phyloP scores from a whole-genome alignment of 2,888 invertebrate species.

The Meghimatium bilineatum region DNA sequence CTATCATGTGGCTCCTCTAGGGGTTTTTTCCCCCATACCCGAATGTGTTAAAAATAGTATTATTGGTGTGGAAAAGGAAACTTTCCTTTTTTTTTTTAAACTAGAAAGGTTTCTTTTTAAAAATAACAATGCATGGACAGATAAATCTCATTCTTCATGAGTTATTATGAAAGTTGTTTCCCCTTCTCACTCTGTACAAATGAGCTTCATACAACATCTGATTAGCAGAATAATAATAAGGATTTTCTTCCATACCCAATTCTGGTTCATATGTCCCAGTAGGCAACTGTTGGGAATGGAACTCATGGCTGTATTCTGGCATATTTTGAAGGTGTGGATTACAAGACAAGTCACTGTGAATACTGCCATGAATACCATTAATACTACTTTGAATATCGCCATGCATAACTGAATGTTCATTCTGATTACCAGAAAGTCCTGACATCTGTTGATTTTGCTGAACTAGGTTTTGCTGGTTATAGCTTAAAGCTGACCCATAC shows the following conservation, averaged over 20 bases:
- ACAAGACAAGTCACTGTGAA: background rate
- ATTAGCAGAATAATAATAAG: slow-evolving; percentile 90
- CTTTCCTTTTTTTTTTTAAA: too few relatives aligned
- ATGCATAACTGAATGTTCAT: background rate
- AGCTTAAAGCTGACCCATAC: background rate
- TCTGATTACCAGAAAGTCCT: background rate
- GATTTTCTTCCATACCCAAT: slow-evolving; percentile 86
- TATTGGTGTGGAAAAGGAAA: too few relatives aligned
- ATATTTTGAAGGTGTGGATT: background rate
- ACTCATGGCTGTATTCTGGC: slow-evolving; percentile 13
- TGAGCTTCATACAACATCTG: slow-evolving; percentile 90
- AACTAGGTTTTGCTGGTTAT: background rate
- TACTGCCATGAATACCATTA: background rate
- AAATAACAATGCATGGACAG: background rate
- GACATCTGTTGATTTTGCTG: background rate
- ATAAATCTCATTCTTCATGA: slow-evolving; percentile 8
- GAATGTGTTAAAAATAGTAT: too few relatives aligned
- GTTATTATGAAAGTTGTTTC: slow-evolving; percentile 7
- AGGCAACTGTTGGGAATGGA: slow-evolving; percentile 36
- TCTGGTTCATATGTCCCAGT: slow-evolving; percentile 81
- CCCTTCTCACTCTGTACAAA: slow-evolving; percentile 54
- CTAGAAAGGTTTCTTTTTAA: background rate
- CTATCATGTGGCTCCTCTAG: too few relatives aligned
- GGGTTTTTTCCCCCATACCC: too few relatives aligned
- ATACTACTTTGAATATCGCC: background rate